These are phyloP conservation scores for Raja brachyura DNA, from an alignment of 2,113 vertebrate genomes.

Conservation along the genomic window DNA sequence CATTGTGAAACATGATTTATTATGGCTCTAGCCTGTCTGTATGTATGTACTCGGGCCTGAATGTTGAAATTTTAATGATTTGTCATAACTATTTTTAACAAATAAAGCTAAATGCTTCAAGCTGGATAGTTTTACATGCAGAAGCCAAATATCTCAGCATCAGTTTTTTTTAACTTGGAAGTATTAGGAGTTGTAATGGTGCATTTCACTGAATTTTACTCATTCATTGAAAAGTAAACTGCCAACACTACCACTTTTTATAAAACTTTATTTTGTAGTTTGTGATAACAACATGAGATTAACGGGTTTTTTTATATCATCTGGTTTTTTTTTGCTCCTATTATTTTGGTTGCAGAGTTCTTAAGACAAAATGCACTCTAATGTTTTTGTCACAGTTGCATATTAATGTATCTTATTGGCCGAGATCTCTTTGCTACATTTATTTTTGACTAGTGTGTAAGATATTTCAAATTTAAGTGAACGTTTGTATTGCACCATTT, in stretches of 20 bases:
- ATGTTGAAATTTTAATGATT: conserved; percentile 24
- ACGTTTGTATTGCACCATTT: neutral
- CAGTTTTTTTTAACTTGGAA: too few species aligned
- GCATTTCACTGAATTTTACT: neutral
- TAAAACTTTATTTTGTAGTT: neutral
- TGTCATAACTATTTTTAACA: neutral
- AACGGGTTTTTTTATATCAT: neutral
- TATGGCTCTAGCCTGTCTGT: neutral
- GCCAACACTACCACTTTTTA: neutral
- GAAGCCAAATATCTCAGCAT: neutral
- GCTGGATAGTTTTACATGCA: neutral
- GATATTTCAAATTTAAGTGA: neutral
- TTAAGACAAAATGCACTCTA: neutral
- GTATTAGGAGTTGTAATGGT: neutral
- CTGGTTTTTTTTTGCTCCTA: neutral
- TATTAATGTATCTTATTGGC: neutral
- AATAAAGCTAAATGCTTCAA: neutral
- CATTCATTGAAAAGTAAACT: neutral
- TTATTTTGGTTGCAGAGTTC: neutral
- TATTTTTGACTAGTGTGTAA: neutral
- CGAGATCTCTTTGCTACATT: neutral
- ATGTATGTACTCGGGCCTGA: neutral
- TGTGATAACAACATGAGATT: neutral
- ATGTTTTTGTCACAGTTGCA: neutral
- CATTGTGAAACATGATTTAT: neutral